Evolutionary conservation across 2,888 invertebrate genomes (phyloP), one percentile per base, ranked within the genome.

Genomic region (Hypselothyrea guttata): DNA sequence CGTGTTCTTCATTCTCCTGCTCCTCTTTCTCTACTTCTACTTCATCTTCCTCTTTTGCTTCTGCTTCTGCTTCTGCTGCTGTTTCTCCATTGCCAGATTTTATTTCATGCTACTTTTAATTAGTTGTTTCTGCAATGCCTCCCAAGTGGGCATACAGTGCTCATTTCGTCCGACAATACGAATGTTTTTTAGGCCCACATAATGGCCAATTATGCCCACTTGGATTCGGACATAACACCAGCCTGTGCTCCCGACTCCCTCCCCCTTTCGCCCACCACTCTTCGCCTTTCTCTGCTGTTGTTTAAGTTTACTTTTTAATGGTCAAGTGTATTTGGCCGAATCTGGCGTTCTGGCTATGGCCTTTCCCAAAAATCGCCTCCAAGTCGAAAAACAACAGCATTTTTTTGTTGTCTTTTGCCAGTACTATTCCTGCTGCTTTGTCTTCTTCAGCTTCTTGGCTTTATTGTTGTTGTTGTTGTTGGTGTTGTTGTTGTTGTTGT

Each of bases 161-260:
- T 52, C 64, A 44, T 15, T 38, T 16, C 9, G 13, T 11, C n/a
- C 45, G 42, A 27, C 42, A 42, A n/a, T 12, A 15, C 45, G 35
- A 34, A 33, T 35, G 57, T 71, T 58, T 71, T 74, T 71, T 58
- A 61, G 77, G 79, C 83, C 77, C 71, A 66, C 71, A 71, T 84
- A 82, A 84, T 78, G 85, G 61, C 75, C 83, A 82, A 77, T 77
- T 84, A 84, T 83, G 75, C 57, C 75, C 71, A 78, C 83, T 84
- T 82, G 75, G 74, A 47, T 37, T 55, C 55, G 49, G 37, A 42
- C 60, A 45, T 52, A 72, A 60, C 46, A 41, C 45, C 60, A 15
- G 42, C 44, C 30, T 33, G 22, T 22, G 22, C 22, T 33, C 4
- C 18, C 28, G n/a, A n/a, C n/a, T n/a, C n/a, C n/a, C n/a, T n/a